phyloP scores from a whole-genome alignment of 2,888 invertebrate genomes.

The Limnephilus rhombicus region DNA sequence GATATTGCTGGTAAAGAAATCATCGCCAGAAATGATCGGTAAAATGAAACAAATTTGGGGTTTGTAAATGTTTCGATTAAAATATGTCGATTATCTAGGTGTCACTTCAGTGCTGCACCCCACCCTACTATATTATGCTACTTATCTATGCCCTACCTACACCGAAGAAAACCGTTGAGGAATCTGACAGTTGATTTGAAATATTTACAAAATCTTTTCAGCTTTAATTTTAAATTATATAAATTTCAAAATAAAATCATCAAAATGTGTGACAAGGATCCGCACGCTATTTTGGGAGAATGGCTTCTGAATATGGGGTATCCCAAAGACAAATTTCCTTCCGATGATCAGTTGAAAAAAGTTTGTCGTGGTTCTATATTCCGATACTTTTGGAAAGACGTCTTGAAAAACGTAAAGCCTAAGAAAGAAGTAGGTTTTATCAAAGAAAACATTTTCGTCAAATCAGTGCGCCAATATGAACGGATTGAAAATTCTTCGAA shows the following conservation, averaged over 20 bases:
- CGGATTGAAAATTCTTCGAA: slow-evolving; percentile 52
- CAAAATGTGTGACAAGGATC: slow-evolving; percentile 53
- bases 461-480: slow-evolving; percentile 52
- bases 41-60: too few relatives aligned
- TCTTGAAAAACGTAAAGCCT: slow-evolving; percentile 57
- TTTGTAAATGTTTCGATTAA: too few relatives aligned
- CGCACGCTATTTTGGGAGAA: slow-evolving; percentile 50
- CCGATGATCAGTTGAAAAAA: slow-evolving; percentile 55
- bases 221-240: neutral
- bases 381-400: slow-evolving; percentile 58
- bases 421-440: slow-evolving; percentile 54
- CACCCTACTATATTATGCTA: too few relatives aligned
- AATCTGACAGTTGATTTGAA: slow-evolving; percentile 25
- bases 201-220: neutral
- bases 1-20: too few relatives aligned
- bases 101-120: too few relatives aligned
- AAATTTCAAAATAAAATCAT: neutral
- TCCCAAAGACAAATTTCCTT: slow-evolving; percentile 59
- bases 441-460: slow-evolving; percentile 54
- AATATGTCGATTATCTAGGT: too few relatives aligned
- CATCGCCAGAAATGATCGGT: too few relatives aligned
- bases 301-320: slow-evolving; percentile 59
- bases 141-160: neutral
- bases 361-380: slow-evolving; percentile 56
- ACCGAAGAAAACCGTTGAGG: neutral